Evolutionary conservation across 2,797 vertebrate species (phyloP).

Genomic region (Phoeniculus purpureus): DNA sequence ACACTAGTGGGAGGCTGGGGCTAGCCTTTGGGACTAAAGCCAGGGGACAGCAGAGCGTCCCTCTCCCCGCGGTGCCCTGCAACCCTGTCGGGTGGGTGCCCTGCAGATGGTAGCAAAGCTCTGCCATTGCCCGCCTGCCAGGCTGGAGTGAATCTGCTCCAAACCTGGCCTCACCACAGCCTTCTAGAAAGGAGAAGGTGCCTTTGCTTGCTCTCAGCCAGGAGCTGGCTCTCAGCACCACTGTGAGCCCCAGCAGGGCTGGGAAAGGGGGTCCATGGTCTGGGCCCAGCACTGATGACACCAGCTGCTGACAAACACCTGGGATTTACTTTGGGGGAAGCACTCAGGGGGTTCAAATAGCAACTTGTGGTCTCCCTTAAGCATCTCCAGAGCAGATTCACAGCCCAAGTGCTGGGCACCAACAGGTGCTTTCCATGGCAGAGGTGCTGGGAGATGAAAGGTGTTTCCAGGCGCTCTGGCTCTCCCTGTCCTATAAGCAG

Average conservation of each 20-base stretch:
- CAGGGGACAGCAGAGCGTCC: not conserved
- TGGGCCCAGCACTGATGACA: not conserved
- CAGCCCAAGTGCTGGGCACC: too few relatives aligned
- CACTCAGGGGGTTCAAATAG: too few relatives aligned
- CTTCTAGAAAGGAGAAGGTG: not conserved
- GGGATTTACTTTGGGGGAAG: not conserved
- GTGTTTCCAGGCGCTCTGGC: too few relatives aligned
- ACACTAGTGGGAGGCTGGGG: not conserved
- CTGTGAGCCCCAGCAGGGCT: fast-evolving
- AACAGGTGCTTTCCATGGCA: too few relatives aligned
- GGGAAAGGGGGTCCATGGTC: not conserved
- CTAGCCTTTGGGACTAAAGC: not conserved
- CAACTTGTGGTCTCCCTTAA: too few relatives aligned
- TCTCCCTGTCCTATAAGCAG: too few relatives aligned
- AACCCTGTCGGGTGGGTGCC: not conserved
- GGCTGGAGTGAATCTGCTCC: too few relatives aligned
- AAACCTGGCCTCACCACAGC: not conserved
- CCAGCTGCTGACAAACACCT: fast-evolving
- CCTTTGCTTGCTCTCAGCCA: not conserved
- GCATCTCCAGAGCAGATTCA: too few relatives aligned
- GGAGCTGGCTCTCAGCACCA: not conserved
- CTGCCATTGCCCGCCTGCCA: not conserved
- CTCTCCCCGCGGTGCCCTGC: not conserved
- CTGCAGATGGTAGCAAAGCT: constrained; percentile 76
- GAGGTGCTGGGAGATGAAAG: too few relatives aligned